phyloP scores from a whole-genome alignment of 2,113 vertebrate genomes.

The Apaloderma vittatum region DNA sequence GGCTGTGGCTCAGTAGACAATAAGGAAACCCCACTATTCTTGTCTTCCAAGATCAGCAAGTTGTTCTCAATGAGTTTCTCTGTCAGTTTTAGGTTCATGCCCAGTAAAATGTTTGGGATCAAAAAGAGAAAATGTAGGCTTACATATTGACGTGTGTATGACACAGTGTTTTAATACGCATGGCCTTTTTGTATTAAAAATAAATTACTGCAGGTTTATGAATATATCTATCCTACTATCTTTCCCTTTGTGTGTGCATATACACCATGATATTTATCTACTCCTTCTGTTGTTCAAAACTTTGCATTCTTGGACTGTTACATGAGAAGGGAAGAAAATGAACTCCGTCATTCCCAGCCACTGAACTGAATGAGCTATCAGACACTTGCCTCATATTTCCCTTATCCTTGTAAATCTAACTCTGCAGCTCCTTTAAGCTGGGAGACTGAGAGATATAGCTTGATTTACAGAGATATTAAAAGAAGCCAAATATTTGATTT shows the following conservation, averaged over 20 bases:
- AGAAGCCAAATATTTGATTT: slow-evolving; percentile 22
- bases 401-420: neutral
- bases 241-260: neutral
- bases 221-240: neutral
- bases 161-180: neutral
- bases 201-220: neutral
- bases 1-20: neutral
- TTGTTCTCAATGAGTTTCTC: neutral
- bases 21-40: neutral
- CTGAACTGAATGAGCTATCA: neutral
- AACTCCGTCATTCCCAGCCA: neutral
- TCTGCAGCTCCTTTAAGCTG: neutral
- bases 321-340: neutral
- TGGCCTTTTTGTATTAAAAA: neutral
- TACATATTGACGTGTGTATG: fast-evolving
- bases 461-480: neutral
- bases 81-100: neutral
- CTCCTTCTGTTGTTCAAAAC: neutral
- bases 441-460: neutral
- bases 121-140: neutral
- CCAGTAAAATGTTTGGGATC: neutral
- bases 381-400: neutral
- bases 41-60: neutral
- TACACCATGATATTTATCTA: neutral
- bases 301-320: neutral